A percentile compares a stretch with the other conserved stretches of the same genome.
Evolutionary conservation across 2,797 vertebrate species (phyloP).

Genomic region (Mormyrus proboscirostris): DNA sequence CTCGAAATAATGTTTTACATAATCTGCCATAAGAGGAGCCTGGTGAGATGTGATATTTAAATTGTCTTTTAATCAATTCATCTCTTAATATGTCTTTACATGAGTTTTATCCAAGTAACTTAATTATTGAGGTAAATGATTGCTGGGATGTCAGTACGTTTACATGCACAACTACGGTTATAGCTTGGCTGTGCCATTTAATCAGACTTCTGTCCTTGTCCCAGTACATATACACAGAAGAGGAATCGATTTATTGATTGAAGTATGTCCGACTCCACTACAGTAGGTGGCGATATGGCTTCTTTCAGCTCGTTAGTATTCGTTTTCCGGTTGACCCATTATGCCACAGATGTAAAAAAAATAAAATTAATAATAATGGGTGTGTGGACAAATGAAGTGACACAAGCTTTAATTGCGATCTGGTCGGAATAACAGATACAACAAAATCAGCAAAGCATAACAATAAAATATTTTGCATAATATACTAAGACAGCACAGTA

Average conservation of each 20-base stretch:
- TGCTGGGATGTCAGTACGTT: not conserved
- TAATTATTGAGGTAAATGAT: not conserved
- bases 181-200: not conserved
- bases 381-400: not conserved
- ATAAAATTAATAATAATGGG: not conserved
- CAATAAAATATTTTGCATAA: not conserved
- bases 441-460: not conserved
- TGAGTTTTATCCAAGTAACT: not conserved
- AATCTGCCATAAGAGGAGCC: not conserved
- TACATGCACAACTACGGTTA: not conserved
- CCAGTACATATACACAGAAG: not conserved
- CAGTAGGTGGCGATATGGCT: not conserved
- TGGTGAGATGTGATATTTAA: not conserved
- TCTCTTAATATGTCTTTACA: not conserved
- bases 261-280: not conserved
- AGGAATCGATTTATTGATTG: not conserved
- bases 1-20: not conserved
- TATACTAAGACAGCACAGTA: not conserved
- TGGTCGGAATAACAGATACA: not conserved
- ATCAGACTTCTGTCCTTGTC: not conserved
- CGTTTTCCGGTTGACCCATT: not conserved
- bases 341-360: not conserved
- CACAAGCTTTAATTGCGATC: not conserved
- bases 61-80: not conserved
- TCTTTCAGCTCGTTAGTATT: not conserved